Conservation (phyloP, 2,888 invertebrate species). For the Clepsis dumicolana region DNA sequence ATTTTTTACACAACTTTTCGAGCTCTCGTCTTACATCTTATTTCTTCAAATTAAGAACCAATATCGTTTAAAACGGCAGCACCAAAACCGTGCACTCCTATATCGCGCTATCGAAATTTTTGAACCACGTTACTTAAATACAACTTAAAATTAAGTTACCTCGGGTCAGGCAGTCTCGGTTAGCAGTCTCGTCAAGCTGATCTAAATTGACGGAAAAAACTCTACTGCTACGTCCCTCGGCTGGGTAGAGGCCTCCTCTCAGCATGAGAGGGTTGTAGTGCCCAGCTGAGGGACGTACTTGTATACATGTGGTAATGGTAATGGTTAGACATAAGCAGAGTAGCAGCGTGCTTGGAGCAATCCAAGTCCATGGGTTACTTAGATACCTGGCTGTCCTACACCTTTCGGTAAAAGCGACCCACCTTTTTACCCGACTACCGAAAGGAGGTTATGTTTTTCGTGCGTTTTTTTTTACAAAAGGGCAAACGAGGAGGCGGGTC, state of each 20-base stretch:
- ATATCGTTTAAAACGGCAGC: not conserved
- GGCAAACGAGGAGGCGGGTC: too few relatives aligned
- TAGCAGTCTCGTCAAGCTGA: not conserved
- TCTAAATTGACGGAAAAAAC: not conserved
- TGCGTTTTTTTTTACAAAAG: not conserved
- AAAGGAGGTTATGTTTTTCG: not conserved
- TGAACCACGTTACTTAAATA: not conserved
- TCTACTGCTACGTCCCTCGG: too few relatives aligned
- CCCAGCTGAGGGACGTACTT: too few relatives aligned
- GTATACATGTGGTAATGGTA: too few relatives aligned
- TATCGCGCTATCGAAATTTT: not conserved
- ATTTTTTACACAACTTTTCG: too few relatives aligned
- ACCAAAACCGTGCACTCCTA: not conserved
- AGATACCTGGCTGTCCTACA: not conserved
- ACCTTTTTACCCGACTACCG: not conserved
- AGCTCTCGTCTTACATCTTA: too few relatives aligned
- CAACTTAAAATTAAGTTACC: not conserved
- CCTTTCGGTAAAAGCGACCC: conserved; percentile 2
- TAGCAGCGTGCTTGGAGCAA: not conserved
- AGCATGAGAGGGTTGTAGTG: too few relatives aligned
- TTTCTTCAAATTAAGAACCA: not conserved
- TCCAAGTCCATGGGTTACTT: not conserved
- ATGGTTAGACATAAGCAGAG: not conserved
- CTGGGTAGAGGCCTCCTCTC: too few relatives aligned
- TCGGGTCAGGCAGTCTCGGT: not conserved